Evolutionary conservation across 2,113 vertebrate genomes (phyloP), one percentile per base, ranked within the genome.

Genomic region (Hystrix cristata): DNA sequence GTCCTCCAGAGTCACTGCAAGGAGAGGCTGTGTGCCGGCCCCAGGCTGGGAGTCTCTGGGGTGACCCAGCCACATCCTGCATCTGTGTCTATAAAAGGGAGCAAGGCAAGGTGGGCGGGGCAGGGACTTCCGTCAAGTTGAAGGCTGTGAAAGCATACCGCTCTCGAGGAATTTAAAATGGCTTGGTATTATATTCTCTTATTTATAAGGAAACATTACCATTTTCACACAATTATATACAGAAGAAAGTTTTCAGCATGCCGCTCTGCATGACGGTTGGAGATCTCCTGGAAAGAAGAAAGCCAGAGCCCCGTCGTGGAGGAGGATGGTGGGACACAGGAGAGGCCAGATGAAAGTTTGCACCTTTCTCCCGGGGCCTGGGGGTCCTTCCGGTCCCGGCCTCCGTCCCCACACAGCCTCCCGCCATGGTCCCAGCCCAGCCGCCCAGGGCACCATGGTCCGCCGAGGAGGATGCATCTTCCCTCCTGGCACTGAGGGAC

Each of bases 101-200:
- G 51, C 16, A 1, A 1, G 21, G 38, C 38, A 38, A 38, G 38
- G 38, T 38, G 38, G 38, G 38, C 38, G 38, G 38, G 59, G 60
- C 84, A 62, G 84, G 53, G 60, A 71, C 51, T 62, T 29, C 67
- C 27, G 90, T 62, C 86, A 43, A 25, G 90, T 74, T 87, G n/a
- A 38, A 21, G 65, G 78, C 67, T 57, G 55, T 48, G 90, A 55
- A 91, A 91, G 59, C 65, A 57, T n/a, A 21, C 11, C 0, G 92
- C 92, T 96, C 94, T 96, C 65, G 10, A 96, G 95, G 97, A 97
- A 94, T 62, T 10, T 69, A 48, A 94, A 84, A 51, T 48, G 46
- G 15, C 2, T 23, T 76, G 72, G 46, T 7, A 46, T 46, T 29
- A 25, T 76, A 27, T 48, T 76, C 57, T 60, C 65, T 25, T 78